These are phyloP conservation scores for Folsomia candida DNA, from an alignment of 2,888 invertebrate species.

Conservation along the genomic window DNA sequence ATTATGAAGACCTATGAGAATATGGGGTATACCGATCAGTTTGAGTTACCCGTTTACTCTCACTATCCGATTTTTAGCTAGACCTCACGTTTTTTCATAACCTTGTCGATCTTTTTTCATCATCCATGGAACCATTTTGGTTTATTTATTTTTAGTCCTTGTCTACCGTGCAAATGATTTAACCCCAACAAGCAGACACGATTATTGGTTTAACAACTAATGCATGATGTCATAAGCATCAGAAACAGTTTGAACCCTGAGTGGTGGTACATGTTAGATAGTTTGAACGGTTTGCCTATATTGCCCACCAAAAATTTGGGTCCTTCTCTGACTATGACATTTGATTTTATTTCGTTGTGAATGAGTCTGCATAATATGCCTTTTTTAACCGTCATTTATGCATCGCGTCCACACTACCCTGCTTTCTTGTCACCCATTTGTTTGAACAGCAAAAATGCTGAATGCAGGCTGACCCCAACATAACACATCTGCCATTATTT, in stretches of 20 bases:
- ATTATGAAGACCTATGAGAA: too few relatives aligned
- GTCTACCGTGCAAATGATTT: background rate
- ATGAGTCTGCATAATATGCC: background rate
- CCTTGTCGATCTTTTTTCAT: slow-evolving; percentile 5
- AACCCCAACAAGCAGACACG: background rate
- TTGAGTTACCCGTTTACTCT: too few relatives aligned
- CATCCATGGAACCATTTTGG: background rate
- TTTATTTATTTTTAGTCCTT: background rate
- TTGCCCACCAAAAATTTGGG: too few relatives aligned
- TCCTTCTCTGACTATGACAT: background rate
- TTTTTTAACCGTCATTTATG: background rate
- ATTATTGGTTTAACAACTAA: background rate
- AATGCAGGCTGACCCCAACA: background rate
- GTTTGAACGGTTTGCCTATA: background rate
- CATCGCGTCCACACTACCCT: background rate
- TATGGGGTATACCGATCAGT: too few relatives aligned
- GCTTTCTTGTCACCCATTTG: background rate
- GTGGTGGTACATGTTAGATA: too few relatives aligned
- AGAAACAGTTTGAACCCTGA: background rate
- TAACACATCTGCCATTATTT: slow-evolving; percentile 19
- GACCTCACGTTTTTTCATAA: too few relatives aligned
- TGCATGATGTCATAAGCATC: too few relatives aligned
- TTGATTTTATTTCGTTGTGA: background rate
- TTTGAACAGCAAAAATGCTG: background rate
- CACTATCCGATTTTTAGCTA: too few relatives aligned